These are phyloP conservation scores for Drosophila niveifrons DNA, from an alignment of 2,888 invertebrate genomes.

Conservation along the genomic window DNA sequence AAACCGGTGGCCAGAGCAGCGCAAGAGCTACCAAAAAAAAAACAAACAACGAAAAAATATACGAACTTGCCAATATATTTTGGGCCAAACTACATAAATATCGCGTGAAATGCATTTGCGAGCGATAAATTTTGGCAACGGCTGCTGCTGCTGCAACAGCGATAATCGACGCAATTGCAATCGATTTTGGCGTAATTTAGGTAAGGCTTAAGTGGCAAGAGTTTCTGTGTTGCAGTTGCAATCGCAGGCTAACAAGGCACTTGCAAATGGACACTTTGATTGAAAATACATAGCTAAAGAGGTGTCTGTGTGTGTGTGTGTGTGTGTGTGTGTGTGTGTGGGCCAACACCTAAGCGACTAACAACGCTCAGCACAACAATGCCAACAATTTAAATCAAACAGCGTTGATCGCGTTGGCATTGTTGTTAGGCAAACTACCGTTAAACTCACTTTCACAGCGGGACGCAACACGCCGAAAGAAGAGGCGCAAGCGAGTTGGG, in stretches of 20 bases:
- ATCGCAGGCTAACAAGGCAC: slow-evolving; percentile 56
- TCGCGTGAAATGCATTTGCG: slow-evolving; percentile 79
- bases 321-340: slow-evolving; percentile 46
- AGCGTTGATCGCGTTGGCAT: slow-evolving; percentile 64
- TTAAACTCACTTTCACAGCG: slow-evolving; percentile 81
- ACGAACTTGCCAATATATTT: slow-evolving; percentile 48
- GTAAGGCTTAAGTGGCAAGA: slow-evolving; percentile 73
- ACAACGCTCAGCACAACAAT: slow-evolving; percentile 55
- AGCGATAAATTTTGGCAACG: slow-evolving; percentile 77
- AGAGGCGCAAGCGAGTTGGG: background rate
- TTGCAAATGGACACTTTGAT: slow-evolving; percentile 53
- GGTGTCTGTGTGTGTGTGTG: slow-evolving; percentile 3
- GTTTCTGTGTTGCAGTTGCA: background rate
- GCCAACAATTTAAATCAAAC: slow-evolving; percentile 76
- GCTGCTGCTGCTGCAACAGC: slow-evolving; percentile 60
- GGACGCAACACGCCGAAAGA: slow-evolving; percentile 24
- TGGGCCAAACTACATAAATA: slow-evolving; percentile 76
- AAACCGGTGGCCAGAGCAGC: slow-evolving; percentile 67
- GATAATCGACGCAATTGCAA: slow-evolving; percentile 81
- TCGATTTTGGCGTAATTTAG: slow-evolving; percentile 81
- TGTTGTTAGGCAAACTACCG: slow-evolving; percentile 81
- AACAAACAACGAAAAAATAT: too few species aligned
- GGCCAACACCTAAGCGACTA: slow-evolving; percentile 53
- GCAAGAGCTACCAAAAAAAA: slow-evolving; percentile 32
- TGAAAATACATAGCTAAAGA: slow-evolving; percentile 46